Base-by-base conservation (phyloP, 2,888 invertebrate species). In the Eilema griseolum region DNA sequence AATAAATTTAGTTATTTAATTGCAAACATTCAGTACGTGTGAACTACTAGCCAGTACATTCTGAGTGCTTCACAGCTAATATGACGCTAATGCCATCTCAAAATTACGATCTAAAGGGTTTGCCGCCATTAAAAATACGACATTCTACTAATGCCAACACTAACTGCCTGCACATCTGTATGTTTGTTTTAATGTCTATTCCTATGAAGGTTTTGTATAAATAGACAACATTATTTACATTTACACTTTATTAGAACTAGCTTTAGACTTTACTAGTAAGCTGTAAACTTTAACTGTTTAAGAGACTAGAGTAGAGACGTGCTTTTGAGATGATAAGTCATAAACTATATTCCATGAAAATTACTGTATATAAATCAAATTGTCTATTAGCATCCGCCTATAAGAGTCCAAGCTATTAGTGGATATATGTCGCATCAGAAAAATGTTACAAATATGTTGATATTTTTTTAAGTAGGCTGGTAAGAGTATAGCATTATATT, bases 21-120 rank as follows among this genome's bases (percentile, higher is more conserved):
- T 88, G 86, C 85, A 73, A 80, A 82, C 84, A 84, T 86, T 86
- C 81, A 85, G 84, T 85, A 89, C 83, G 89, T 91, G 91, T 86
- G 88, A 90, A 90, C 85, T 86, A 86, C 85, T 82, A 80, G 63
- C 31, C 79, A 75, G 83, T 67, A 75, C 81, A 82, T 84, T 61
- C 61, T 61, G 28, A 62, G 66, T n/a, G 66, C 52, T 62, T 60
- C 24, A 76, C 71, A 68, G 77, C 68, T 74, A 69, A 80, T 80
- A 68, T 76, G 83, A 83, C 80, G 66, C 69, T 81, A 78, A 84
- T 78, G 78, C 75, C 23, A 16, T 16, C 20, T 24, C 33, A 59
- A 59, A 66, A 66, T 59, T 57, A 66, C 23, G 31, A 59, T 56
- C 16, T 59, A 20, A 57, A 57, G 16, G 33, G 16, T 33, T 16